These are phyloP conservation scores for Ochropacha duplaris DNA, from an alignment of 2,888 invertebrate genomes.

Conservation along the genomic window DNA sequence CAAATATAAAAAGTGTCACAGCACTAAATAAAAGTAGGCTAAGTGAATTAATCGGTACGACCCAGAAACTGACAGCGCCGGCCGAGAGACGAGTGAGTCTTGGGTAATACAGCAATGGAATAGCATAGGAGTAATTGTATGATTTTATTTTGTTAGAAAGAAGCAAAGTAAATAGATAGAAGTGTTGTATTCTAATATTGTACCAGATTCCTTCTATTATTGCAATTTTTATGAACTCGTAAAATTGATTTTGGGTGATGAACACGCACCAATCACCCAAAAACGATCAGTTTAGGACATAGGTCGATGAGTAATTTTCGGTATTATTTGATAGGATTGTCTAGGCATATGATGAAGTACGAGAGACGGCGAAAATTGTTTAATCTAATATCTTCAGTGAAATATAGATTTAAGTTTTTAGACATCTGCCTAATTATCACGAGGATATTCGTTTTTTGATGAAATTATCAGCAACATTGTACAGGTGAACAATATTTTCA, in stretches of 20 bases:
- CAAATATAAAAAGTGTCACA: conserved; percentile 75
- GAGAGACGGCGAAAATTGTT: too few relatives aligned
- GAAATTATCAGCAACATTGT: conserved; percentile 20
- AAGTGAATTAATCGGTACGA: conserved; percentile 77
- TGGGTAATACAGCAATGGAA: conserved; percentile 4
- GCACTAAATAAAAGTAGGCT: conserved; percentile 76
- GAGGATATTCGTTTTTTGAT: conserved; percentile 8
- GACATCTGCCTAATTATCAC: too few relatives aligned
- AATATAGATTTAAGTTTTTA: too few relatives aligned
- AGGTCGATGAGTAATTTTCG: background rate
- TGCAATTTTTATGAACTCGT: too few relatives aligned
- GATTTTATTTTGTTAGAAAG: background rate
- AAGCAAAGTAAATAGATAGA: too few relatives aligned
- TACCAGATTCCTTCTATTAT: too few relatives aligned
- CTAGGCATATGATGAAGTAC: too few relatives aligned
- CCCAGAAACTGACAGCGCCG: conserved; percentile 71
- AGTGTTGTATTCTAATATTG: too few relatives aligned
- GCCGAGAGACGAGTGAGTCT: conserved; percentile 28
- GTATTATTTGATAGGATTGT: too few relatives aligned
- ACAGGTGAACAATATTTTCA: conserved; percentile 44
- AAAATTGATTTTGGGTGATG: too few relatives aligned
- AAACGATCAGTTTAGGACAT: background rate
- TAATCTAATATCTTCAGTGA: too few relatives aligned
- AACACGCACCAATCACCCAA: background rate
- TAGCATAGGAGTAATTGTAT: conserved; percentile 5